phyloP scores from a whole-genome alignment of 2,888 invertebrate species.

The Apamea monoglypha region DNA sequence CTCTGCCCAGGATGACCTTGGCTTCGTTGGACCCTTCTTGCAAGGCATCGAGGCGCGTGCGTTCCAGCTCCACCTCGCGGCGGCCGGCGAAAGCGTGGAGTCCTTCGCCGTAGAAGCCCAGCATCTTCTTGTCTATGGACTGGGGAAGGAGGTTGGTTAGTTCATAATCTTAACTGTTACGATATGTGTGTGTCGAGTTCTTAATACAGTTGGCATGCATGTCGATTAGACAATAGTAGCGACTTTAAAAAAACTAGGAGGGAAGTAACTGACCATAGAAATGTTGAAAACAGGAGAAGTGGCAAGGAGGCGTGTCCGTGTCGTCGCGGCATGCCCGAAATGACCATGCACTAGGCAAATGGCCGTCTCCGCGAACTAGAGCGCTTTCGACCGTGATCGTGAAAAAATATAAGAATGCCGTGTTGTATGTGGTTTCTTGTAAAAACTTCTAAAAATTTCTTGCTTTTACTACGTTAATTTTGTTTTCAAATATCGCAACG shows the following conservation, averaged over 20 bases:
- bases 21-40: slow-evolving; percentile 91
- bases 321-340: too few species aligned
- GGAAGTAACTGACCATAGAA: too few species aligned
- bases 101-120: slow-evolving; percentile 92
- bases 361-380: too few species aligned
- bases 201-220: background rate
- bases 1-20: slow-evolving; percentile 93
- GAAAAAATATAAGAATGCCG: too few species aligned
- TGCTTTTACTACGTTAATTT: too few species aligned
- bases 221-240: background rate
- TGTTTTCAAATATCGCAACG: too few species aligned
- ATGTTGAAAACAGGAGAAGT: too few species aligned
- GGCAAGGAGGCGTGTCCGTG: too few species aligned
- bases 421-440: too few species aligned
- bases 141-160: slow-evolving; percentile 69
- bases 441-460: too few species aligned
- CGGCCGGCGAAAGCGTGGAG: slow-evolving; percentile 73
- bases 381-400: too few species aligned
- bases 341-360: too few species aligned
- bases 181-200: background rate
- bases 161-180: background rate
- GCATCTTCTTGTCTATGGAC: slow-evolving; percentile 92
- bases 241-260: background rate
- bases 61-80: slow-evolving; percentile 77
- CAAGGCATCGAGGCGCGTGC: slow-evolving; percentile 87